Conservation (phyloP, 2,797 vertebrate species). For the Parambassis ranga region DNA sequence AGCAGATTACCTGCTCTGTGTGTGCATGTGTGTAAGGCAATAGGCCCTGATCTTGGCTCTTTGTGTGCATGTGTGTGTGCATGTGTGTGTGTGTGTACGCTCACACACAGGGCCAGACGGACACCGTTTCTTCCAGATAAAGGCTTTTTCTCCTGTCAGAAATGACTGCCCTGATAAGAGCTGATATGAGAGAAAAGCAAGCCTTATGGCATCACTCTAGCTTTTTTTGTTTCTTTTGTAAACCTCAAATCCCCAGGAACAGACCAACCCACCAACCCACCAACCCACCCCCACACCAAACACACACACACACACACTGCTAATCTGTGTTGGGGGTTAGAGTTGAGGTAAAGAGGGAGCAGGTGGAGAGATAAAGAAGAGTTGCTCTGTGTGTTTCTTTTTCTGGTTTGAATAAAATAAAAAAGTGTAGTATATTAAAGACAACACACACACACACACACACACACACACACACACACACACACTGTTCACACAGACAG, state of each 20-base stretch:
- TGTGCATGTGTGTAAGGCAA: slow-evolving; percentile 29
- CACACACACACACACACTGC: slow-evolving; percentile 31
- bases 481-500: slow-evolving; percentile 53
- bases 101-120: slow-evolving; percentile 28
- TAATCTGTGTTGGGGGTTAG: slow-evolving; percentile 62
- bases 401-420: slow-evolving; percentile 39
- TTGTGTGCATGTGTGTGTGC: slow-evolving; percentile 14
- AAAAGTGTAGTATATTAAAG: slow-evolving; percentile 60
- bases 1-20: slow-evolving; percentile 77
- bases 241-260: slow-evolving; percentile 58
- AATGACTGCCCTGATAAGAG: slow-evolving; percentile 71
- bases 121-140: slow-evolving; percentile 69
- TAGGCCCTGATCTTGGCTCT: slow-evolving; percentile 17
- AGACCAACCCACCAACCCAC: slow-evolving; percentile 24
- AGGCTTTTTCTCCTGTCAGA: slow-evolving; percentile 74
- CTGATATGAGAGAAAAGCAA: slow-evolving; percentile 74
- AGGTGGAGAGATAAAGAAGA: slow-evolving; percentile 59
- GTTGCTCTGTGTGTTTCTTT: slow-evolving; percentile 52
- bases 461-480: slow-evolving; percentile 7
- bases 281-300: slow-evolving; percentile 21
- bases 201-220: slow-evolving; percentile 68
- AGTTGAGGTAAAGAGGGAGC: slow-evolving; percentile 60
- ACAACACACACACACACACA: slow-evolving; percentile 6
- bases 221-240: slow-evolving; percentile 72
- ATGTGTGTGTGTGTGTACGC: slow-evolving; percentile 2